Evolutionary conservation across 2,797 vertebrate species (phyloP).

Genomic region (Syndactyla subalaris): DNA sequence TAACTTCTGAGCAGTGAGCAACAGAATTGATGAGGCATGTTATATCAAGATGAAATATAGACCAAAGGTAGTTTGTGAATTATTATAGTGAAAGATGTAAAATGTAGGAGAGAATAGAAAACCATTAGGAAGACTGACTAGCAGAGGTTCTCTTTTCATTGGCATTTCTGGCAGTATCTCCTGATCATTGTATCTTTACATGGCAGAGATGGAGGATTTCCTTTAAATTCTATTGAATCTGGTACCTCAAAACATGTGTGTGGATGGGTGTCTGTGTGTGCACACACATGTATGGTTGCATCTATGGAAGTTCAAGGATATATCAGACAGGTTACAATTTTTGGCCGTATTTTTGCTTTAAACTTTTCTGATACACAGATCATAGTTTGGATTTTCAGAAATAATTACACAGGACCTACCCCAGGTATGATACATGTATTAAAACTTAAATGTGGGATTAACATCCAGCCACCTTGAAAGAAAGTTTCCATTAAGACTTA

Average conservation of each 20-base stretch:
- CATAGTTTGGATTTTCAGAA: background rate
- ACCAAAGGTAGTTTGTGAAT: background rate
- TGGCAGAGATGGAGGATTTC: background rate
- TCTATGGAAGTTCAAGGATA: background rate
- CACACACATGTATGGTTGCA: rapidly evolving
- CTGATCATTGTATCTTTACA: background rate
- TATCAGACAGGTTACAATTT: background rate
- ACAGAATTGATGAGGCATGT: background rate
- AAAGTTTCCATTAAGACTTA: background rate
- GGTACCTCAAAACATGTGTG: background rate
- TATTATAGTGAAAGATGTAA: background rate
- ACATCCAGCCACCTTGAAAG: background rate
- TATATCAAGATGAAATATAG: background rate
- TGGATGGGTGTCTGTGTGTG: rapidly evolving
- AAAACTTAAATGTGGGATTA: background rate
- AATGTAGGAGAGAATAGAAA: background rate
- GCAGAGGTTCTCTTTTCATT: background rate
- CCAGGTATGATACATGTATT: background rate
- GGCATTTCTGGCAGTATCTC: background rate
- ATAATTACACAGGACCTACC: background rate
- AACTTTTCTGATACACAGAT: background rate
- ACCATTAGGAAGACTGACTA: background rate
- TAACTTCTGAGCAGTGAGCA: background rate
- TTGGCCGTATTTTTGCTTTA: background rate
- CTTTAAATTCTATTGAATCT: background rate